Evolutionary conservation across 2,797 vertebrate species (phyloP), one percentile per base, ranked within the genome.

Genomic region (Chelonia mydas): DNA sequence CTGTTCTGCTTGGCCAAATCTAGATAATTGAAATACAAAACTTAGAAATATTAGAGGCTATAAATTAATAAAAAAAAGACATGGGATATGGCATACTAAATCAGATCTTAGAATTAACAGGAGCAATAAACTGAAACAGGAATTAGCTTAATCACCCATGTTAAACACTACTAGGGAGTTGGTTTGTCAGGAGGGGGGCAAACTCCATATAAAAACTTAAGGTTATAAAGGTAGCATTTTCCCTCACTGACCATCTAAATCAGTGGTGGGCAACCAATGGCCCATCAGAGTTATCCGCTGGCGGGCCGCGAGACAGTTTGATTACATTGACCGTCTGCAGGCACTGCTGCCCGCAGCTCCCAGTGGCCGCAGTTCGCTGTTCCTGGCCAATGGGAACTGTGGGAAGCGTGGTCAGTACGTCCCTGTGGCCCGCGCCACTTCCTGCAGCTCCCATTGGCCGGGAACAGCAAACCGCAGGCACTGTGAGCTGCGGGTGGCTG

Each of bases 21-120:
- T 11, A 74, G 3, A 8, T 41, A 21, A 89, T 16, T 3, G 5
- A 23, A 55, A 31, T 37, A 61, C 86, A 68, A 45, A 61, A 76
- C 15, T 0, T 13, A 2, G 25, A 55, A 78, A 19, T 68, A 2
- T 0, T 53, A 84, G 4, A 37, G 3, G 6, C 25, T 68, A 1
- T 23, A 50, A 9, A 41, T 45, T 2, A 68, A 41, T 77, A 61
- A 11, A 91, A 83, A 1, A 41, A 5, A 13, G 72, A 15, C 33
- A 50, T 12, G 15, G 33, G 33, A n/a, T n/a, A n/a, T 17, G 7
- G 8, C 33, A n/a, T 65, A 31, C 2, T 65, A n/a, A 65, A 65
- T n/a, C 61, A n/a, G 61, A n/a, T 19, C 33, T n/a, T 65, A 33
- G 61, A 65, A 65, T 61, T 15, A 65, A n/a, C 61, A 65, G 31